Conservation (phyloP, 2,888 invertebrate genomes). For the Margaritifera margaritifera region DNA sequence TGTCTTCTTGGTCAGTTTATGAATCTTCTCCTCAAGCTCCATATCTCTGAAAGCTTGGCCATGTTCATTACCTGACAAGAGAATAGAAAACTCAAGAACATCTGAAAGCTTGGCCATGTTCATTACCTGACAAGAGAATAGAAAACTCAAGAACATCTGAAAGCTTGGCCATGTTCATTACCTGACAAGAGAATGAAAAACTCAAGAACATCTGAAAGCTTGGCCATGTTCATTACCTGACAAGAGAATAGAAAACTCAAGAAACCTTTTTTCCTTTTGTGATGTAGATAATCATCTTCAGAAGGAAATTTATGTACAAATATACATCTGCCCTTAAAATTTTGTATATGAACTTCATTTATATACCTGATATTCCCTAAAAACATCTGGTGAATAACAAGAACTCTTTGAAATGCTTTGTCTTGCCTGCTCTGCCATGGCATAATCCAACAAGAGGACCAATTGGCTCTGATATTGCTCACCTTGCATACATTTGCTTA, state of each 20-base stretch:
- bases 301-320: too few relatives aligned
- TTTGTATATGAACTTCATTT: background rate
- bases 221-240: slow-evolving; percentile 72
- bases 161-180: slow-evolving; percentile 72
- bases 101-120: slow-evolving; percentile 70
- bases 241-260: background rate
- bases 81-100: slow-evolving; percentile 1
- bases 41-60: slow-evolving; percentile 71
- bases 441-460: too few relatives aligned
- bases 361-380: background rate
- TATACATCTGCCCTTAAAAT: too few relatives aligned
- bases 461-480: too few relatives aligned
- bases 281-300: too few relatives aligned
- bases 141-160: slow-evolving; percentile 32
- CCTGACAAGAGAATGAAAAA: slow-evolving; percentile 46
- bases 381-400: too few relatives aligned
- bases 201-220: slow-evolving; percentile 57
- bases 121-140: slow-evolving; percentile 63
- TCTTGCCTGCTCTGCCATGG: too few relatives aligned
- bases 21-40: slow-evolving; percentile 66
- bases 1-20: slow-evolving; percentile 63
- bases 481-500: too few relatives aligned
- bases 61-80: slow-evolving; percentile 69
- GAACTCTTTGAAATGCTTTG: too few relatives aligned
- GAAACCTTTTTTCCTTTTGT: too few relatives aligned